Base-by-base conservation (phyloP, 1,140 invertebrate species). In the Drosophila melanica region DNA sequence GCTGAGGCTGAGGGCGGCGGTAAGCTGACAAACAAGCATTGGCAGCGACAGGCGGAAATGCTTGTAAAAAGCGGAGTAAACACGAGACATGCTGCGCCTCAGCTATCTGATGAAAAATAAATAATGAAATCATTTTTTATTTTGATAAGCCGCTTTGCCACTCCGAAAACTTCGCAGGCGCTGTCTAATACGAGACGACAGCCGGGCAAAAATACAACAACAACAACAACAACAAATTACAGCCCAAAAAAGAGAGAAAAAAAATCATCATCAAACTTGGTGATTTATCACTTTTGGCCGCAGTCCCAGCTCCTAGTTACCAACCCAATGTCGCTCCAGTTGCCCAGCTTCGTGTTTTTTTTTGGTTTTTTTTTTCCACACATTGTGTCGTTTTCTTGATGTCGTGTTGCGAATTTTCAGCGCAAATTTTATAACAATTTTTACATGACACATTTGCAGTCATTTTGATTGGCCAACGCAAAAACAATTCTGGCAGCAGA, bases 91-190 rank as follows among this genome's bases (percentile, higher is more conserved):
- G 65, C 68, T 75, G 53, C 39, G 59, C 45, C 35, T 59, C 44
- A 16, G 75, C 87, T 82, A 82, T 87, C 84, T 87, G 84, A 87
- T 82, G 69, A 89, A 87, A 87, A 35, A 35, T 35, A 35, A 35
- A 35, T 35, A 35, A 35, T 35, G 33, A 33, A 33, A 33, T 89
- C 84, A 89, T 89, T 89, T 89, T 89, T 89, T 89, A 89, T 89
- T 89, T 89, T 89, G 84, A 89, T 89, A 89, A 89, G 85, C 84
- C 86, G 84, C 79, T 89, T 84, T 89, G 57, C 71, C 71, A 54
- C 77, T 59, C 55, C 51, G 54, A 45, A 53, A 39, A 35, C 48
- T 62, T 30, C 48, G 48, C 27, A 33, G 18, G 12, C 39, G 18
- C 16, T 14, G 48, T 35, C 71, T 80, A 76, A 81, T 73, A 60